phyloP scores from a whole-genome alignment of 2,888 invertebrate genomes.

The Stenurella melanura region DNA sequence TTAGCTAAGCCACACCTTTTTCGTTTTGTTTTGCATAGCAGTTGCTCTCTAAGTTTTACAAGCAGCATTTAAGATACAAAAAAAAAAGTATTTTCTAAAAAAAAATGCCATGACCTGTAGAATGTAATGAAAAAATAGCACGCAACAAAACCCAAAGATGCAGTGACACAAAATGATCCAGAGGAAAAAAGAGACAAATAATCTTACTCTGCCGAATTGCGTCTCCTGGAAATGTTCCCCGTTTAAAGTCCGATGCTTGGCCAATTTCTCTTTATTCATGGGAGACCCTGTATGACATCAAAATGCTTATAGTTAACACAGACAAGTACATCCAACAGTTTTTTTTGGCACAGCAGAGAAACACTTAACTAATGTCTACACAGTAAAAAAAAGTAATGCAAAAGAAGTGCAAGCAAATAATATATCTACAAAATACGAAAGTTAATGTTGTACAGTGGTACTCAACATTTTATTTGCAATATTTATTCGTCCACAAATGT shows the following conservation, averaged over 20 bases:
- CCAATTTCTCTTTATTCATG: slow-evolving; percentile 88
- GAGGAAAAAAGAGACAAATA: slow-evolving; percentile 47
- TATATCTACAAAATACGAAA: background rate
- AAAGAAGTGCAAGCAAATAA: slow-evolving; percentile 1
- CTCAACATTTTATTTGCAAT: slow-evolving; percentile 39
- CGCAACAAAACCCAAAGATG: slow-evolving; percentile 30
- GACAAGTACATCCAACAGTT: slow-evolving; percentile 1
- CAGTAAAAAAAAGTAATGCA: slow-evolving; percentile 8
- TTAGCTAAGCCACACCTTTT: too few relatives aligned
- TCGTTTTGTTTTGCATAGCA: too few relatives aligned
- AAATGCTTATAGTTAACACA: slow-evolving; percentile 35
- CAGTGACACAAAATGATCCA: slow-evolving; percentile 30
- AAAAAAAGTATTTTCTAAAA: too few relatives aligned
- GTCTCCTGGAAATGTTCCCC: slow-evolving; percentile 85
- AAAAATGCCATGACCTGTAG: too few relatives aligned
- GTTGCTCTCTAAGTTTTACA: too few relatives aligned
- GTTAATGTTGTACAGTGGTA: slow-evolving; percentile 38
- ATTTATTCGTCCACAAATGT: slow-evolving; percentile 28
- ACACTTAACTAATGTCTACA: slow-evolving; percentile 4
- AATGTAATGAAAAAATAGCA: background rate
- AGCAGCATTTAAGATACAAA: too few relatives aligned
- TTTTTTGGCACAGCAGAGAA: slow-evolving; percentile 3
- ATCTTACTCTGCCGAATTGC: slow-evolving; percentile 86
- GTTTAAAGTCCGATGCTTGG: slow-evolving; percentile 84
- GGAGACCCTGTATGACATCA: slow-evolving; percentile 80